Evolutionary conservation across 2,113 vertebrate species (phyloP).

Genomic region (Xerus inauris): DNA sequence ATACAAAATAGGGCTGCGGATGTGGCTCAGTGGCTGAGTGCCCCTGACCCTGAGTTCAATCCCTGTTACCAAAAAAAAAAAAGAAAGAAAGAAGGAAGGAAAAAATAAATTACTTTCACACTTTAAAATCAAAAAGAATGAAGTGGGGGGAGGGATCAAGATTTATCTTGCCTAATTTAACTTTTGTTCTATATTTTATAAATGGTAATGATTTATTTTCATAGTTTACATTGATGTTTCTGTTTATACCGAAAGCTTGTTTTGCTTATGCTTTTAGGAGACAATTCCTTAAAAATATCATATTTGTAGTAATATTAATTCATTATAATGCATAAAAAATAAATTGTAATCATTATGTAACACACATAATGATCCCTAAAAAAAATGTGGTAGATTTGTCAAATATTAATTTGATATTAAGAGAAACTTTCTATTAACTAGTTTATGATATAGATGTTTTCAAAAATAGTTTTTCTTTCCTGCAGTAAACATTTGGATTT

Average conservation of each 20-base stretch:
- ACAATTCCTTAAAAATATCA: not conserved
- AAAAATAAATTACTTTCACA: no score
- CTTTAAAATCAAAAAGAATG: not conserved
- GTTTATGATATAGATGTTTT: not conserved
- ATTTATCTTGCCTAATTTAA: not conserved
- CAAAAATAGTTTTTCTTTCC: constrained; percentile 8
- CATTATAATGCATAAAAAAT: constrained; percentile 12
- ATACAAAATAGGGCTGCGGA: no score
- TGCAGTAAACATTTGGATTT: not conserved
- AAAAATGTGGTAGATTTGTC: constrained; percentile 9
- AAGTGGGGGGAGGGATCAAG: not conserved
- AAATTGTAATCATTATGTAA: not conserved
- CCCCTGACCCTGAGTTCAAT: no score
- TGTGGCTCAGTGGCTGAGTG: no score
- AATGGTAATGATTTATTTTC: constrained; percentile 26
- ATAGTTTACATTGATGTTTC: not conserved
- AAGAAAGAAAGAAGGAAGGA: no score
- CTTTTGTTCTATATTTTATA: constrained; percentile 44
- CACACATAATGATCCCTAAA: not conserved
- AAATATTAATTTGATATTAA: constrained; percentile 50
- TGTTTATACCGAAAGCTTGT: constrained; percentile 10
- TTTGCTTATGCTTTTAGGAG: not conserved
- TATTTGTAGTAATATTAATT: not conserved
- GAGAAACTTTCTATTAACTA: not conserved
- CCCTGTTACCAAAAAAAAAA: no score